These are phyloP conservation scores for Mellivora capensis DNA, from an alignment of 2,113 vertebrate species.

Conservation along the genomic window DNA sequence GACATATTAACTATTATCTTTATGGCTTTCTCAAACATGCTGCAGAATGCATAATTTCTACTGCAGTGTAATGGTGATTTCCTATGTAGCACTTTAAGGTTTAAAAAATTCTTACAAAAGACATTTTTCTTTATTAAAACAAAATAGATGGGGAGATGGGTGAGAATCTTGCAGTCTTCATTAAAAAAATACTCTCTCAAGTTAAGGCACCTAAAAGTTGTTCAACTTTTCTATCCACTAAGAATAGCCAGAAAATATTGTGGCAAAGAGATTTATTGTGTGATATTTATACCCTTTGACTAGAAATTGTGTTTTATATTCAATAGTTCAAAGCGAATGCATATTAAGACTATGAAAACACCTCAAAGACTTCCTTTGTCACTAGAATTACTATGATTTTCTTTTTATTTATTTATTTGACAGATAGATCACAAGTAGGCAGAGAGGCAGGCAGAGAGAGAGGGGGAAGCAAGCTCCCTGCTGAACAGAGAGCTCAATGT, in stretches of 20 bases:
- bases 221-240: neutral
- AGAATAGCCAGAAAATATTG: neutral
- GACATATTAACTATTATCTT: neutral
- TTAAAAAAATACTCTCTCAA: neutral
- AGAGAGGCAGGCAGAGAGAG: too few relatives aligned
- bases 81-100: neutral
- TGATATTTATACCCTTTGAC: neutral
- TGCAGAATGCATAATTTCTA: neutral
- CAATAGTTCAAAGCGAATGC: neutral
- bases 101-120: neutral
- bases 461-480: too few relatives aligned
- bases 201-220: neutral
- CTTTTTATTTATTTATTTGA: too few relatives aligned
- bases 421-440: too few relatives aligned
- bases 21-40: neutral
- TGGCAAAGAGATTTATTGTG: neutral
- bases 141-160: neutral
- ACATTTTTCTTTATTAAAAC: neutral
- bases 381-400: neutral
- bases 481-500: too few relatives aligned
- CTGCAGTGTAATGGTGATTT: neutral
- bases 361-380: neutral
- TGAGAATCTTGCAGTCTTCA: neutral
- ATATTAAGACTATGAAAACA: neutral
- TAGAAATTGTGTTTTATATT: neutral